Percentiles rank a stretch among this genome's conserved stretches.
Evolutionary conservation across 2,797 vertebrate species (phyloP).

Genomic region (Fistularia tabacaria): DNA sequence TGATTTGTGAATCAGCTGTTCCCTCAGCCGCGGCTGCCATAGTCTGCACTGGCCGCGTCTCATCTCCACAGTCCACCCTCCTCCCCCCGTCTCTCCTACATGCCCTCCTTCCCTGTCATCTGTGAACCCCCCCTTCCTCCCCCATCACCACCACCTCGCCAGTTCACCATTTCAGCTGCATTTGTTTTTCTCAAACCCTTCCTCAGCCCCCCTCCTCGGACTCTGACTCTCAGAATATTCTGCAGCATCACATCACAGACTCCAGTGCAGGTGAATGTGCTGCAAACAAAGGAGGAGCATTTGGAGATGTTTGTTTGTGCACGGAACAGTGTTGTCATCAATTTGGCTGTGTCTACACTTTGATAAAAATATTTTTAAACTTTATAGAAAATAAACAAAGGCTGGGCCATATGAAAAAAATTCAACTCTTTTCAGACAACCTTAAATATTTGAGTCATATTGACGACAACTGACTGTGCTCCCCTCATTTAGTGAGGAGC

Average conservation of each 20-base stretch:
- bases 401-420: too few species aligned
- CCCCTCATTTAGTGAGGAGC: too few species aligned
- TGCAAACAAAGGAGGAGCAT: not conserved
- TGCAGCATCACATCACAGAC: constrained; percentile 49
- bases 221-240: constrained; percentile 44
- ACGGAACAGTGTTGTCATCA: too few species aligned
- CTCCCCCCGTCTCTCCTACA: constrained; percentile 5
- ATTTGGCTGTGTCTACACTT: too few species aligned
- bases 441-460: too few species aligned
- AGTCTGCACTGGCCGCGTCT: constrained; percentile 31
- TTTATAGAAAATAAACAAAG: too few species aligned
- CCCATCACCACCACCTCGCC: constrained; percentile 6
- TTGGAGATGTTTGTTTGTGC: too few species aligned
- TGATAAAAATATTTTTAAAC: too few species aligned
- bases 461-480: too few species aligned
- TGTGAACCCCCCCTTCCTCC: constrained; percentile 16
- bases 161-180: constrained; percentile 21
- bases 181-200: constrained; percentile 14
- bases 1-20: constrained; percentile 52
- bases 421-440: too few species aligned
- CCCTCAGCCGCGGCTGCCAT: constrained; percentile 39
- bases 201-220: constrained; percentile 44
- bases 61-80: constrained; percentile 8
- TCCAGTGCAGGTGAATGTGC: constrained; percentile 13
- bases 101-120: constrained; percentile 32